Evolutionary conservation across 2,113 vertebrate species (phyloP), one percentile per base, ranked within the genome.

Genomic region (Zapus hudsonius): DNA sequence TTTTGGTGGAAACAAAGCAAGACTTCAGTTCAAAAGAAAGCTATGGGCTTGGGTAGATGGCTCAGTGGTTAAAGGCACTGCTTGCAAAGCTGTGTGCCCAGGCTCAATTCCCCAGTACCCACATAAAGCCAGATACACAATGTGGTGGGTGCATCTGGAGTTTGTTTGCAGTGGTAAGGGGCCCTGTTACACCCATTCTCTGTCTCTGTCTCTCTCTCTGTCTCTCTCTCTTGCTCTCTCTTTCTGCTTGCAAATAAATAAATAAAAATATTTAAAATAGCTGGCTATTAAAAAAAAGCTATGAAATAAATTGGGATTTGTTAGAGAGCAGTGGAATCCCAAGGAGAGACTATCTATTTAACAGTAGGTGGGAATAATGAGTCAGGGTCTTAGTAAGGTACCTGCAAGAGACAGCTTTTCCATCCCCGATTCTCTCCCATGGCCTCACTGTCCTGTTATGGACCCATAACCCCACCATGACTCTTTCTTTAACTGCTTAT

Each of bases 251-350:
- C n/a, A n/a, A n/a, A n/a, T n/a, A n/a, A n/a, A n/a, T n/a, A n/a
- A n/a, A n/a, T n/a, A n/a, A n/a, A n/a, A n/a, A n/a, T n/a, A n/a
- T n/a, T n/a, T n/a, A n/a, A n/a, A n/a, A n/a, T n/a, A n/a, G n/a
- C n/a, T n/a, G n/a, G n/a, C n/a, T n/a, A n/a, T n/a, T n/a, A 61
- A 33, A 86, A 93, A 63, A 59, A 25, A 85, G 11, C 31, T 81
- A 17, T 36, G n/a, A 94, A 87, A 74, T n/a, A 70, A 80, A 83
- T 81, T 52, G 88, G 11, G 5, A 70, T n/a, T 90, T 52, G 55
- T 89, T 61, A 12, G n/a, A 85, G 33, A 88, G 25, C 36, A 0
- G 0, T 67, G 31, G 40, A 61, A 74, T 84, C 19, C 25, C 42
- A n/a, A 76, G 64, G 38, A 91, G 76, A 74, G 0, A 74, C 3